phyloP scores from a whole-genome alignment of 2,797 vertebrate genomes.

The Momotus momota region DNA sequence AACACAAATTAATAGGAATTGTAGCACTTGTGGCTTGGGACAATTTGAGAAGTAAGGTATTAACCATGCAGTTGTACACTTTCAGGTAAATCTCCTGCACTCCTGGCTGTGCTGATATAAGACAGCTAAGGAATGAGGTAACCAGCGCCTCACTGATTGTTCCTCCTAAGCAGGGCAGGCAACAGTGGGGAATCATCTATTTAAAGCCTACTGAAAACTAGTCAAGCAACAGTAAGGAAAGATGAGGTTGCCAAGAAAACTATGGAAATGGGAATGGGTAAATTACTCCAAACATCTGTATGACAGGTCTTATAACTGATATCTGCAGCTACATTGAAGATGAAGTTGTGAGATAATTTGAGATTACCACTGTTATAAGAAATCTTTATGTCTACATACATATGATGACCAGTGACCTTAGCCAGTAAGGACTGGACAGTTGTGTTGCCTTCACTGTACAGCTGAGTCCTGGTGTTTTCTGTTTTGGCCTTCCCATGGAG shows the following conservation, averaged over 20 bases:
- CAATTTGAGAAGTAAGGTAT: neutral
- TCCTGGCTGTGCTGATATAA: neutral
- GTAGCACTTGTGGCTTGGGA: neutral
- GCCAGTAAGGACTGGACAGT: neutral
- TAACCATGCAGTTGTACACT: neutral
- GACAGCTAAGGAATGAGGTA: neutral
- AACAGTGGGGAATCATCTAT: neutral
- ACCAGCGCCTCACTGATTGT: accelerated
- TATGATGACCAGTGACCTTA: neutral
- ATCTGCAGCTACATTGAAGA: neutral
- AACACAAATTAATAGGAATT: neutral
- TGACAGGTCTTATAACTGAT: neutral
- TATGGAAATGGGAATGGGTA: neutral
- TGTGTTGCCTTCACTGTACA: neutral
- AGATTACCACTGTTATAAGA: neutral
- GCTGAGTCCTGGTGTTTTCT: neutral
- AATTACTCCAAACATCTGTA: accelerated
- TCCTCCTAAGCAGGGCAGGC: neutral
- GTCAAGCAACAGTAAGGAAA: neutral
- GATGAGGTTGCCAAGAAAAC: neutral
- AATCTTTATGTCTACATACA: neutral
- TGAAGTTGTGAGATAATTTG: neutral
- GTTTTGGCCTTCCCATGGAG: neutral
- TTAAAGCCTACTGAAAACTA: neutral
- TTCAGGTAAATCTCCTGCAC: neutral